Percentiles rank a stretch among this genome's conserved stretches.
These are phyloP conservation scores for Capreolus pygargus DNA, from an alignment of 2,113 vertebrate species.

Conservation along the genomic window DNA sequence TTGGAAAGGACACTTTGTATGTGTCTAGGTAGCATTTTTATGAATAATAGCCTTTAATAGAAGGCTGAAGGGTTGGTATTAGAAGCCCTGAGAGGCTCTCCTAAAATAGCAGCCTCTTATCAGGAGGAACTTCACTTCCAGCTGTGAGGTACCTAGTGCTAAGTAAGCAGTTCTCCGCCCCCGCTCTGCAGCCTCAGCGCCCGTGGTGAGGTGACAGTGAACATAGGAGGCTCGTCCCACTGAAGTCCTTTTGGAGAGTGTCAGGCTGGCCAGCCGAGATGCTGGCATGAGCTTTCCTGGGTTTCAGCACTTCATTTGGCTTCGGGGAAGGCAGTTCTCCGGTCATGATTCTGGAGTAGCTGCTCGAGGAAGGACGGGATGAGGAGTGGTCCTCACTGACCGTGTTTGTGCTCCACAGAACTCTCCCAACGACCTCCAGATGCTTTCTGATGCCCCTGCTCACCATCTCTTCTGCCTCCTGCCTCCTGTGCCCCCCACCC, in stretches of 20 bases:
- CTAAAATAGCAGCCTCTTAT: not conserved
- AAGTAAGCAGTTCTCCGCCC: not conserved
- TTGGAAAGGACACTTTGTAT: not conserved
- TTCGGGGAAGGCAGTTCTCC: not conserved
- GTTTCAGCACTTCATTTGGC: not conserved
- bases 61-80: not conserved
- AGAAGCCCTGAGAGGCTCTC: not conserved
- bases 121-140: not conserved
- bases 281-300: not conserved
- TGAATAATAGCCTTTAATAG: not conserved
- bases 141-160: not conserved
- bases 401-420: slow-evolving; percentile 82
- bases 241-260: not conserved
- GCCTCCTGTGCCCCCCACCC: slow-evolving; percentile 93
- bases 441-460: slow-evolving; percentile 97
- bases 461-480: slow-evolving; percentile 98
- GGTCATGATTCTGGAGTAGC: not conserved
- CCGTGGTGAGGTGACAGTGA: not conserved
- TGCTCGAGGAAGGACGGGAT: not conserved
- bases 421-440: slow-evolving; percentile 96
- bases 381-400: not conserved
- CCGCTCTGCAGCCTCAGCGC: fast-evolving
- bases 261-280: not conserved
- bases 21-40: not conserved
- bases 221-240: not conserved